These are phyloP conservation scores for Petrophora chlorosata DNA, from an alignment of 2,888 invertebrate genomes.

Conservation along the genomic window DNA sequence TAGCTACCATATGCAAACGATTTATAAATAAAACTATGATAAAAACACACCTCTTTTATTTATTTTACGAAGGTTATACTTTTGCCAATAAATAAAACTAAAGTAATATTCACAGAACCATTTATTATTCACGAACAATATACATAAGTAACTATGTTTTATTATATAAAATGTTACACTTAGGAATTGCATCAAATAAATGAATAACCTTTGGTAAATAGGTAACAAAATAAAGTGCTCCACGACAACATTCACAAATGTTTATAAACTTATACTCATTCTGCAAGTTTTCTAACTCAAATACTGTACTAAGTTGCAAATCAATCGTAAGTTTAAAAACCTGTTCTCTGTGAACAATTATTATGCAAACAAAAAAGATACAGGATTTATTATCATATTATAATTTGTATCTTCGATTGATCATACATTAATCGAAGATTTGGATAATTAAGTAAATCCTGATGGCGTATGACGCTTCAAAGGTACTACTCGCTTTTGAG, in stretches of 20 bases:
- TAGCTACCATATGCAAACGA: constrained; percentile 16
- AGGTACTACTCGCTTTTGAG: not conserved
- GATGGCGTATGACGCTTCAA: constrained; percentile 8
- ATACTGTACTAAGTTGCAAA: too few species aligned
- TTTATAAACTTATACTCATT: too few species aligned
- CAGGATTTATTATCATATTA: too few species aligned
- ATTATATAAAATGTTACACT: constrained; percentile 28
- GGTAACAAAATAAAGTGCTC: not conserved
- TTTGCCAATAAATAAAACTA: constrained; percentile 7
- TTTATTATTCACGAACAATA: constrained; percentile 35
- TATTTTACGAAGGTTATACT: not conserved
- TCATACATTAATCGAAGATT: too few species aligned
- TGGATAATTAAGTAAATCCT: not conserved
- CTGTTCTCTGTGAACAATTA: too few species aligned
- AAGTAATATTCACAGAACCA: constrained; percentile 23
- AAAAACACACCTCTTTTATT: constrained; percentile 9
- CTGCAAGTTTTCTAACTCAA: too few species aligned
- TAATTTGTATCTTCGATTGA: too few species aligned
- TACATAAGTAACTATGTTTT: constrained; percentile 20
- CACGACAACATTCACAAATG: not conserved
- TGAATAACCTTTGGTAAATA: constrained; percentile 12
- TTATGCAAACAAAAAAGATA: too few species aligned
- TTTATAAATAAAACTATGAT: constrained; percentile 13
- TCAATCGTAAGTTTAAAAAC: too few species aligned
- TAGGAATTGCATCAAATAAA: constrained; percentile 5